phyloP scores from a whole-genome alignment of 2,797 vertebrate species.

The Aplochiton taeniatus region DNA sequence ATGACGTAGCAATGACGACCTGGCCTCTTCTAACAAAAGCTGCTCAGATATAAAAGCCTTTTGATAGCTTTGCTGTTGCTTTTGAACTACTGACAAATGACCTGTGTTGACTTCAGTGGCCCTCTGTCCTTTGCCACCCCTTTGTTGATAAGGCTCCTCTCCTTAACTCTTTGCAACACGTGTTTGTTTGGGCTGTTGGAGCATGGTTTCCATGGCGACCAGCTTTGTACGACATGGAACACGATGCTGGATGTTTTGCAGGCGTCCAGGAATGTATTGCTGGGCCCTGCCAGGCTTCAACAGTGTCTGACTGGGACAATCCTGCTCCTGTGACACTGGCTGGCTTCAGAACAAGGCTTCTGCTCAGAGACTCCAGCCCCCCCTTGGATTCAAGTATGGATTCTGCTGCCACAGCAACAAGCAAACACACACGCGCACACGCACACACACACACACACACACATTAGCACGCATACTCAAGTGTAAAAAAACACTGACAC shows the following conservation, averaged over 20 bases:
- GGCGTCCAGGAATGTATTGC: constrained; percentile 55
- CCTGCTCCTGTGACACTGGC: constrained; percentile 43
- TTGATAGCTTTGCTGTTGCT: neutral
- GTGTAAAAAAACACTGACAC: constrained; percentile 10
- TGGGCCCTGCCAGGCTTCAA: constrained; percentile 44
- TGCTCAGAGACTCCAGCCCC: constrained; percentile 22
- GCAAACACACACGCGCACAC: too few relatives aligned
- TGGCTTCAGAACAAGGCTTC: constrained; percentile 46
- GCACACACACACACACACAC: too few relatives aligned
- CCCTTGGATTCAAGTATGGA: constrained; percentile 14
- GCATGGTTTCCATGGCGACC: constrained; percentile 52
- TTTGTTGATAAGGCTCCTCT: constrained; percentile 2
- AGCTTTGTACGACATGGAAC: constrained; percentile 40
- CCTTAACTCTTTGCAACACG: constrained; percentile 20
- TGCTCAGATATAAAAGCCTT: neutral
- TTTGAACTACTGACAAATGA: neutral
- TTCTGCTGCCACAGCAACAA: neutral
- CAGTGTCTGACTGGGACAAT: constrained; percentile 41
- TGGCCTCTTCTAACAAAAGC: neutral
- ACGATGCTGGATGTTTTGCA: constrained; percentile 62
- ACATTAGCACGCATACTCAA: too few relatives aligned
- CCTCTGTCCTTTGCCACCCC: neutral
- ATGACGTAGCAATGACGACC: neutral
- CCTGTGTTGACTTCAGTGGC: neutral
- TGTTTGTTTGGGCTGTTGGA: constrained; percentile 48